Evolutionary conservation across 2,888 invertebrate genomes (phyloP), one percentile per base, ranked within the genome.

Genomic region (Pemphredon lugubris): DNA sequence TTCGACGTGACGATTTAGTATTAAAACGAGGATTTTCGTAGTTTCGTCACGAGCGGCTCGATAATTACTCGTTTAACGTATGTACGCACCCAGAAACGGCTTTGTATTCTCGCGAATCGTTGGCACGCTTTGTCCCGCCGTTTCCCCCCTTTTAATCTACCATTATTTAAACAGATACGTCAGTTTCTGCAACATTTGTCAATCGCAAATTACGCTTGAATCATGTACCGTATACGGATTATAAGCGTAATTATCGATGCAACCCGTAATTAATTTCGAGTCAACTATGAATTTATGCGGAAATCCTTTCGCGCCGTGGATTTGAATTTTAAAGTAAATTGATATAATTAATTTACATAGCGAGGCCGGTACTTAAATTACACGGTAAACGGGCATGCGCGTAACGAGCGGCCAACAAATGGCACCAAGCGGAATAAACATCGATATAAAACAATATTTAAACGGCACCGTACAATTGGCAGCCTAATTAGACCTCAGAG

Each of bases 391-490:
- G 20, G 18, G 23, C 54, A 37, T 11, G 11, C 11, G 3, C 11
- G 37, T 21, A 14, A 18, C 55, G 20, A 23, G 11, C 32, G 13
- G 6, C 39, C 40, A 30, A 40, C 20, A 53, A n/a, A n/a, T n/a
- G n/a, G n/a, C n/a, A n/a, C n/a, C n/a, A 39, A 47, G 47, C 39
- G 53, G 51, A 61, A 58, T 42, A 54, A 55, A 48, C 64, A 57
- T 71, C 75, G 75, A 74, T 74, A 59, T 71, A 75, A 74, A 66
- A 64, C 63, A 67, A 66, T 74, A 72, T 75, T 75, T 76, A 65
- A 75, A 72, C 75, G 67, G 47, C 21, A 11, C 58, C 57, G 57
- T 59, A 71, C 74, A 76, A 76, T 55, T 64, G 74, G 59, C 59
- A 67, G 59, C 63, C 71, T 76, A 76, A 76, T 76, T 76, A 72